Evolutionary conservation across 2,888 invertebrate species (phyloP).

Genomic region (Bombylius discolor): DNA sequence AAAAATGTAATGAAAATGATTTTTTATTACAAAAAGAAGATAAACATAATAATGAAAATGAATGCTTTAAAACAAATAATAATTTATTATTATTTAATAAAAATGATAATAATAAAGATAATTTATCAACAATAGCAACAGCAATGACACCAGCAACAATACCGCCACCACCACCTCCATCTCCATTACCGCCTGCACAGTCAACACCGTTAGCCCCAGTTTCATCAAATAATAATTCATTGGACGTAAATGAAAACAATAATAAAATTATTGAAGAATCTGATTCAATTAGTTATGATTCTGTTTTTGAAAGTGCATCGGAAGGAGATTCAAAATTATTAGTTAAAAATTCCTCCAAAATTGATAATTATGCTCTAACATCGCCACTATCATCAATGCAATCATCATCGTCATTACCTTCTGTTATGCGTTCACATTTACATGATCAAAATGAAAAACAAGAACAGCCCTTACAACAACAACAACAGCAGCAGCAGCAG

Average conservation of each 20-base stretch:
- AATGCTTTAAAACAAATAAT: neutral
- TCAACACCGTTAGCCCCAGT: constrained; percentile 1
- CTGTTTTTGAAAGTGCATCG: constrained; percentile 34
- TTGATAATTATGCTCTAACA: neutral
- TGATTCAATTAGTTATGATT: constrained; percentile 32
- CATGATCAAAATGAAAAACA: neutral
- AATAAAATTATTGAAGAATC: constrained; percentile 23
- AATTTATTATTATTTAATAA: neutral
- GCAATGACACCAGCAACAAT: constrained; percentile 14
- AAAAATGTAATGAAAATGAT: neutral
- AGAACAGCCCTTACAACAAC: constrained; percentile 13
- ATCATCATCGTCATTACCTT: neutral
- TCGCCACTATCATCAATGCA: neutral
- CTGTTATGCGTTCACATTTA: too few species aligned
- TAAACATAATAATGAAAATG: neutral
- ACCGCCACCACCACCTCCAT: constrained; percentile 11
- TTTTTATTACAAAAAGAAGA: neutral
- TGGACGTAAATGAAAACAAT: neutral
- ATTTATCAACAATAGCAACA: constrained; percentile 1
- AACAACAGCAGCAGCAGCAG: constrained; percentile 19
- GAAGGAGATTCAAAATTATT: constrained; percentile 25
- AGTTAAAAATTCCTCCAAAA: neutral
- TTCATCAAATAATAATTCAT: constrained; percentile 12
- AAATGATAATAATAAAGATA: neutral
- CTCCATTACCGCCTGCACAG: constrained; percentile 3